These are phyloP conservation scores for Henricia sp. DNA, from an alignment of 53 echinoderm and acorn worm genomes.

Conservation along the genomic window DNA sequence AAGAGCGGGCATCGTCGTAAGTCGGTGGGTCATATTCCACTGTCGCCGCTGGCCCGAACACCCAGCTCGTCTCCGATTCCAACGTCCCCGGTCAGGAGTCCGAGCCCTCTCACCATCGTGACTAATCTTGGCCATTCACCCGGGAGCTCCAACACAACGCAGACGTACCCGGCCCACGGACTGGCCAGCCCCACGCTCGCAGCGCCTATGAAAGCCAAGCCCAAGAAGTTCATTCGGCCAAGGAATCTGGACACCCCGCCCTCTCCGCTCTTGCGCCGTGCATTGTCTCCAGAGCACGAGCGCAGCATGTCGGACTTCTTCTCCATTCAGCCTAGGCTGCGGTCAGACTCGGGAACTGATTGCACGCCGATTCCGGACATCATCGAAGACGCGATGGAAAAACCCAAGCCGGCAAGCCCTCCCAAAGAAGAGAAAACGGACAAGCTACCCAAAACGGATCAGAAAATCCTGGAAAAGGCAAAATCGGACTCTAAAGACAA, in stretches of 20 bases:
- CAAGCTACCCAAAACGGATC: background rate
- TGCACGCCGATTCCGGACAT: constrained; percentile 73
- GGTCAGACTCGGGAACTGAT: constrained; percentile 81
- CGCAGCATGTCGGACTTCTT: constrained; percentile 78
- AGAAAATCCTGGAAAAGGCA: background rate
- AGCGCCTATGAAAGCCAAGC: constrained; percentile 80
- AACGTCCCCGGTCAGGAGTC: constrained; percentile 91
- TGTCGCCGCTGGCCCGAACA: constrained; percentile 92
- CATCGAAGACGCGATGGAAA: constrained; percentile 30
- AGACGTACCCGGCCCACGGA: constrained; percentile 80
- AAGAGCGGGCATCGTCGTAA: constrained; percentile 84
- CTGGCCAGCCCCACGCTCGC: constrained; percentile 91
- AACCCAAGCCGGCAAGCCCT: background rate
- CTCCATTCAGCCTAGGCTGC: constrained; percentile 67
- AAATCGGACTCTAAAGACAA: background rate
- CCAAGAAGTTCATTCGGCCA: constrained; percentile 75
- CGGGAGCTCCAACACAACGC: constrained; percentile 95
- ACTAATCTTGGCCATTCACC: constrained; percentile 94
- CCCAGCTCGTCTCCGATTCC: constrained; percentile 91
- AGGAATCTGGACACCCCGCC: constrained; percentile 91
- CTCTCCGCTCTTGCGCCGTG: constrained; percentile 92
- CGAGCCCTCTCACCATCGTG: constrained; percentile 89
- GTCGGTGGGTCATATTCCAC: constrained; percentile 97
- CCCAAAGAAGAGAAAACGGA: background rate
- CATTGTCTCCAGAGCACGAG: constrained; percentile 96